Conservation (phyloP, 37 sponge, comb jelly and placozoan genomes). For the Beroe ovata region DNA sequence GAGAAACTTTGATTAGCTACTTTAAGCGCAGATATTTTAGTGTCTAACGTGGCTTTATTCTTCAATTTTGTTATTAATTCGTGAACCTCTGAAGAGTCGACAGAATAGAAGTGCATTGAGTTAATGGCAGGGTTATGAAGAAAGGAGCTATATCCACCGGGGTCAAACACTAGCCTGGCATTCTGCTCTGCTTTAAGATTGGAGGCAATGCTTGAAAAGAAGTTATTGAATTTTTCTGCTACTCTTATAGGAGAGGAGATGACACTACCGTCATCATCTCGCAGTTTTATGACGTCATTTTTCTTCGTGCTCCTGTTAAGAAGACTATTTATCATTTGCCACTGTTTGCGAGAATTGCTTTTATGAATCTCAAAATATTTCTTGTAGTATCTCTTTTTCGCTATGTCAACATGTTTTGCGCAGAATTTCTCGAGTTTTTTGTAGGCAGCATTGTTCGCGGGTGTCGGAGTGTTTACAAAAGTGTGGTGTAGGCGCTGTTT, state of each 20-base stretch:
- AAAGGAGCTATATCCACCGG: not conserved
- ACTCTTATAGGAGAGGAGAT: not conserved
- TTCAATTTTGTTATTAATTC: not conserved
- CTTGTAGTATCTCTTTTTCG: not conserved
- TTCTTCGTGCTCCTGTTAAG: not conserved
- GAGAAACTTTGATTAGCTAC: not conserved
- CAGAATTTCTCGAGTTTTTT: not conserved
- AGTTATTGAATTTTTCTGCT: constrained; percentile 11
- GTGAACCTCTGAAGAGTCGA: not conserved
- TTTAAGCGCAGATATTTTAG: not conserved
- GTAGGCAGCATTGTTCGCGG: not conserved
- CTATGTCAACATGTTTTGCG: not conserved
- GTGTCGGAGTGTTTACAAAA: not conserved
- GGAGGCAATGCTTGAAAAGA: not conserved
- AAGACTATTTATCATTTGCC: not conserved
- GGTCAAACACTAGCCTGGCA: not conserved
- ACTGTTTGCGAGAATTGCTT: not conserved
- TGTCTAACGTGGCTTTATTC: not conserved
- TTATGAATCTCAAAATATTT: not conserved
- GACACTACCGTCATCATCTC: not conserved
- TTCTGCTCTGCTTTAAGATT: not conserved
- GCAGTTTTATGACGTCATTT: not conserved
- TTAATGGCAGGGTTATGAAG: not conserved
- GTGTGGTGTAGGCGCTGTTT: not conserved
- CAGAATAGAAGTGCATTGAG: not conserved